Base-by-base conservation (phyloP, 2,888 invertebrate species). In the Barypeithes pellucidus region DNA sequence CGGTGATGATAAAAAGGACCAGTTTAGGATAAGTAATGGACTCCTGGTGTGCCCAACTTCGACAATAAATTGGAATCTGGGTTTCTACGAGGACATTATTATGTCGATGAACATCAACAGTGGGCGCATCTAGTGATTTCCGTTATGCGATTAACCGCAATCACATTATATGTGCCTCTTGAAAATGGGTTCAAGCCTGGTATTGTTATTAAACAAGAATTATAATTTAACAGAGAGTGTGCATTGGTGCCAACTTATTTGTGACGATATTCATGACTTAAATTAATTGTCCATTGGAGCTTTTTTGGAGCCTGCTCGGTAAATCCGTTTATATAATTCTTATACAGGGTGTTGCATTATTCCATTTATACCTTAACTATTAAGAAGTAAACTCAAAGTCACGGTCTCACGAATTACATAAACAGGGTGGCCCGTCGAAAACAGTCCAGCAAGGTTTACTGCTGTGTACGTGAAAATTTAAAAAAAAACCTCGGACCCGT, bases 21-120 rank as follows among this genome's bases (percentile, higher is more conserved):
- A 86, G 85, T 85, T 86, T 85, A 85, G 85, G 84, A 86, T 85
- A 85, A 85, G 83, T 85, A 86, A 86, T 86, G 84, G 81, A 81
- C 80, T 80, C 86, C 85, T 80, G 84, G 68, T 79, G 84, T 43
- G 83, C 78, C 77, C 80, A 81, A 78, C 81, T 80, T 80, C 80
- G 79, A 77, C 78, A 77, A 80, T 80, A 80, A 79, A 76, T 79
- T 76, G 77, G 80, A 79, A 79, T 79, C 79, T 78, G 77, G 80
- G 43, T 52, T 78, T 72, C 66, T 73, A 72, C 77, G 77, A 78
- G 80, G 79, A 82, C 81, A 81, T 80, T 81, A 80, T 81, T 80
- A 78, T 78, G 80, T 81, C 80, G 82, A 80, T 83, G 84, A 82
- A 81, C 81, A 81, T 82, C 81, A 80, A 84, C 83, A 83, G 80